Evolutionary conservation across 2,888 invertebrate genomes (phyloP).

Genomic region (Himalopsyche japonica): DNA sequence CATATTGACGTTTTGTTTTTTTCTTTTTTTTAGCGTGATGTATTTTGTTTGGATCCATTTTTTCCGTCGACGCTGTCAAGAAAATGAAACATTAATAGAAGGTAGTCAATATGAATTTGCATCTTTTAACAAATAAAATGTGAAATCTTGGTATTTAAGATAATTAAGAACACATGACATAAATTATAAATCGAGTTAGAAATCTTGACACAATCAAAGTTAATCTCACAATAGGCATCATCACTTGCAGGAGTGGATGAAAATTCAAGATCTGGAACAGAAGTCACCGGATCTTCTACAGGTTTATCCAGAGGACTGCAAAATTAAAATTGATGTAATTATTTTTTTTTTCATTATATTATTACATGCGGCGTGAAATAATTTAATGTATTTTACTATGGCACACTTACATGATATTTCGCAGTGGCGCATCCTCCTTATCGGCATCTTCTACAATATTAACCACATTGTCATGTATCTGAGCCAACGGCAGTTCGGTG

Average conservation of each 20-base stretch:
- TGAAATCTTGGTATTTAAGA: too few species aligned
- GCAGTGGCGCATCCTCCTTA: background rate
- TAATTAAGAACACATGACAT: too few species aligned
- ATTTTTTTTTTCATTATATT: too few species aligned
- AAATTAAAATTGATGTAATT: background rate
- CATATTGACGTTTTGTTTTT: conserved; percentile 31
- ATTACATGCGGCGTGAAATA: background rate
- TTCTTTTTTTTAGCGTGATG: conserved; percentile 26
- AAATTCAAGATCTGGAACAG: background rate
- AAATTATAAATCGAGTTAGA: too few species aligned
- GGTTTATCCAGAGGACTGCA: background rate
- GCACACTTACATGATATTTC: background rate
- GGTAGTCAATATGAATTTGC: too few species aligned
- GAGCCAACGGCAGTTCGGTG: background rate
- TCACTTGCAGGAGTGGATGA: background rate
- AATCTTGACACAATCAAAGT: too few species aligned
- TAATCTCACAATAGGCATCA: background rate
- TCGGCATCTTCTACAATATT: background rate
- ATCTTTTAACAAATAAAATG: too few species aligned
- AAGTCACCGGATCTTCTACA: background rate
- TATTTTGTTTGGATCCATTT: conserved; percentile 15
- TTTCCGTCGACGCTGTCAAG: conserved; percentile 22
- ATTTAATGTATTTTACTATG: background rate
- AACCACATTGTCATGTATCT: background rate
- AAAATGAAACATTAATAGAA: background rate